Evolutionary conservation across 2,888 invertebrate genomes (phyloP).

Genomic region (Parapristionchus giblindavisi): DNA sequence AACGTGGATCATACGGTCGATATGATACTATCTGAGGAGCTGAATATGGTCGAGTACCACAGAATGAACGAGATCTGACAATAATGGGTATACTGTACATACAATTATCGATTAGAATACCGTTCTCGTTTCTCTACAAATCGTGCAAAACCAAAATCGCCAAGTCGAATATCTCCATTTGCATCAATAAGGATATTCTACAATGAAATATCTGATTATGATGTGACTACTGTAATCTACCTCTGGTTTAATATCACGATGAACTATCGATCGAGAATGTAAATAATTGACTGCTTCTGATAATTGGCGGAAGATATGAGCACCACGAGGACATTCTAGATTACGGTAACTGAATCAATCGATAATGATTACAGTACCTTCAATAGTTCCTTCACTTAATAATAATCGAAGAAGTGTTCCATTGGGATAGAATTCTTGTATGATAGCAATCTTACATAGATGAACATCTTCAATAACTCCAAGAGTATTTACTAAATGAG

Average conservation of each 20-base stretch:
- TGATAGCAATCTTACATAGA: conserved; percentile 52
- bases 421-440: conserved; percentile 54
- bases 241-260: conserved; percentile 46
- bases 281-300: conserved; percentile 61
- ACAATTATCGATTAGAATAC: conserved; percentile 17
- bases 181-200: conserved; percentile 60
- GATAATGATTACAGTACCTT: conserved; percentile 38
- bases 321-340: conserved; percentile 52
- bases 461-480: conserved; percentile 47
- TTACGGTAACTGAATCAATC: background rate
- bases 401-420: conserved; percentile 57
- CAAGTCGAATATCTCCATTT: conserved; percentile 59
- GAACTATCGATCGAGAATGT: conserved; percentile 46
- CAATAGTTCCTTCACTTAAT: conserved; percentile 43
- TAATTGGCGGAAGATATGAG: conserved; percentile 59
- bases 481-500: conserved; percentile 49
- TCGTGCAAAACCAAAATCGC: conserved; percentile 62
- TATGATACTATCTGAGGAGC: conserved; percentile 43
- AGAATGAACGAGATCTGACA: conserved; percentile 53
- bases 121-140: conserved; percentile 49
- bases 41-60: conserved; percentile 59
- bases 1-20: conserved; percentile 53
- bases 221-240: background rate
- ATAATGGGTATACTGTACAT: background rate
- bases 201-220: conserved; percentile 14